Evolutionary conservation across 2,888 invertebrate genomes (phyloP).

Genomic region (Noctua comes): DNA sequence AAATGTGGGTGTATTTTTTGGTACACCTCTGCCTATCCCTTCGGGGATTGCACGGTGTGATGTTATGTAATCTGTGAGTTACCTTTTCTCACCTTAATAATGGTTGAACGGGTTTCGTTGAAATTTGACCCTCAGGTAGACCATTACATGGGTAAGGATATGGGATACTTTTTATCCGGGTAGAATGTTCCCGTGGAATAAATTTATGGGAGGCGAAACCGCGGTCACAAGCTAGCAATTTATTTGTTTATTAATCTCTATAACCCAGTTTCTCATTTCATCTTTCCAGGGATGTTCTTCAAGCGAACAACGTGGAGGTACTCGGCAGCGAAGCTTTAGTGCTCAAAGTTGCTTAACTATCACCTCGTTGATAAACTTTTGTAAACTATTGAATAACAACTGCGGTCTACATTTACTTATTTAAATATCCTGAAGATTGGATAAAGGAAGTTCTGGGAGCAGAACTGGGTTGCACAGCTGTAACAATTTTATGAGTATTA

Average conservation of each 20-base stretch:
- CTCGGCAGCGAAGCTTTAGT: slow-evolving; percentile 84
- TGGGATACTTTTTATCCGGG: neutral
- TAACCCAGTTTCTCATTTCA: slow-evolving; percentile 40
- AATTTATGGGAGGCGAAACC: neutral
- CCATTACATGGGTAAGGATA: neutral
- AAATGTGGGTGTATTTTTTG: too few relatives aligned
- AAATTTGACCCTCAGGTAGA: neutral
- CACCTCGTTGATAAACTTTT: slow-evolving; percentile 43
- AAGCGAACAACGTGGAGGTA: slow-evolving; percentile 77
- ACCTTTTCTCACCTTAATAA: too few relatives aligned
- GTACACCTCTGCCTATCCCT: too few relatives aligned
- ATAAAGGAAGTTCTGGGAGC: slow-evolving; percentile 12
- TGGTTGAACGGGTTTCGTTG: too few relatives aligned
- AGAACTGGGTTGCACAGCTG: slow-evolving; percentile 29
- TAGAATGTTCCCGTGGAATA: neutral
- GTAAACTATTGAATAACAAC: slow-evolving; percentile 44
- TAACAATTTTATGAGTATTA: slow-evolving; percentile 36
- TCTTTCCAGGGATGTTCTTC: slow-evolving; percentile 81
- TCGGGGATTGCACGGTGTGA: too few relatives aligned
- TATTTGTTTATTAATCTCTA: slow-evolving; percentile 25
- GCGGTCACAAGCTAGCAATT: neutral
- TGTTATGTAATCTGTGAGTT: too few relatives aligned
- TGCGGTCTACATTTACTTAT: slow-evolving; percentile 44
- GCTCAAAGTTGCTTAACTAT: slow-evolving; percentile 74
- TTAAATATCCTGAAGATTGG: slow-evolving; percentile 37